These are phyloP conservation scores for Euleptes europaea DNA, from an alignment of 2,113 vertebrate genomes.

Conservation along the genomic window DNA sequence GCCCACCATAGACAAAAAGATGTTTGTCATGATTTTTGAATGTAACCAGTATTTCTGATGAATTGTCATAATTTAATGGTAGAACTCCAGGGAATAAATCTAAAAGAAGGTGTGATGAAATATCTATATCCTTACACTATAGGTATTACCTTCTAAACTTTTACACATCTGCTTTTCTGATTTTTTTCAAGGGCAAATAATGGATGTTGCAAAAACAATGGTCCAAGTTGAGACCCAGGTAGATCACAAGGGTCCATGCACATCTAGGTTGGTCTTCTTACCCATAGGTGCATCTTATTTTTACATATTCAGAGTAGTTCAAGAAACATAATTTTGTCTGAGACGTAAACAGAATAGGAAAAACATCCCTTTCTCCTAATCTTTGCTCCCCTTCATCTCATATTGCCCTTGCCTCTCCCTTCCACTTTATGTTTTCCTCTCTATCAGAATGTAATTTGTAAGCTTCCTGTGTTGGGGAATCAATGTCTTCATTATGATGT, in stretches of 20 bases:
- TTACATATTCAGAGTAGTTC: not conserved
- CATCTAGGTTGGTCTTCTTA: not conserved
- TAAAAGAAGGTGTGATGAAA: not conserved
- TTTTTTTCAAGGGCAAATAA: not conserved
- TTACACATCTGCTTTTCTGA: not conserved
- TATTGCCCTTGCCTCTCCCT: not conserved
- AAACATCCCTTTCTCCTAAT: not conserved
- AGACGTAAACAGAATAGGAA: not conserved
- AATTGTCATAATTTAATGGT: too few species aligned
- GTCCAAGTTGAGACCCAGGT: not conserved
- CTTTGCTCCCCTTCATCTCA: not conserved
- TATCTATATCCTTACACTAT: not conserved
- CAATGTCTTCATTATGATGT: too few species aligned
- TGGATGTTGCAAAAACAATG: not conserved
- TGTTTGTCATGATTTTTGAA: too few species aligned
- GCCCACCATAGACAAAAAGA: too few species aligned
- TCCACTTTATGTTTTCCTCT: too few species aligned
- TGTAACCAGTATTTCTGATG: too few species aligned
- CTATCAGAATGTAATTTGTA: too few species aligned
- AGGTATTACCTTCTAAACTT: not conserved
- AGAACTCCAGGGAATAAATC: not conserved
- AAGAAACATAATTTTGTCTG: not conserved
- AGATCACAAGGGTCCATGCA: not conserved
- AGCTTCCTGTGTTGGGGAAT: too few species aligned
- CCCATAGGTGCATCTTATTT: not conserved